These are phyloP conservation scores for Patella caerulea DNA, from an alignment of 2,888 invertebrate genomes.

Conservation along the genomic window DNA sequence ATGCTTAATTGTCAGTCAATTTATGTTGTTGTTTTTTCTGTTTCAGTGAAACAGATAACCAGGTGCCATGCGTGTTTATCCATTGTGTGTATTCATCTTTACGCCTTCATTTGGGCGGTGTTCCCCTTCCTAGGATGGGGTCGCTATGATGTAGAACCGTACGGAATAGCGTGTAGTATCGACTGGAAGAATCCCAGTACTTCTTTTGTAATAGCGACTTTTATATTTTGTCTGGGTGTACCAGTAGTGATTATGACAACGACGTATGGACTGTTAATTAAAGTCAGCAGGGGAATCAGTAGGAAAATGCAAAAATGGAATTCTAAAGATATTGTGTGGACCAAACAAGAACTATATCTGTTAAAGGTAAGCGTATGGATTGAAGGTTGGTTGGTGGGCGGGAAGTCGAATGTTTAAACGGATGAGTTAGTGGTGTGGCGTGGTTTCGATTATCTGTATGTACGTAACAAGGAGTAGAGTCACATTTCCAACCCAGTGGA, in stretches of 20 bases:
- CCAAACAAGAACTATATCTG: constrained; percentile 11
- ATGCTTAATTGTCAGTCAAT: not conserved
- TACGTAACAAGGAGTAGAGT: too few relatives aligned
- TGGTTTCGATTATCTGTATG: too few relatives aligned
- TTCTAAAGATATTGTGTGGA: not conserved
- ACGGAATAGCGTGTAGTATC: constrained; percentile 39
- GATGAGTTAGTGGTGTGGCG: too few relatives aligned
- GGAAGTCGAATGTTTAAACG: too few relatives aligned
- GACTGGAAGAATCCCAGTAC: constrained; percentile 37
- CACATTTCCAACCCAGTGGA: too few relatives aligned
- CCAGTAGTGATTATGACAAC: constrained; percentile 33
- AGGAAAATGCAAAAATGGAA: constrained; percentile 19
- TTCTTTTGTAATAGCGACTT: constrained; percentile 36
- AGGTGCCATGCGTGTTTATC: not conserved
- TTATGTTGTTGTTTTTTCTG: not conserved
- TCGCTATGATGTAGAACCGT: constrained; percentile 41
- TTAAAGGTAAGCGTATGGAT: not conserved
- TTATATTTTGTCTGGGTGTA: constrained; percentile 35
- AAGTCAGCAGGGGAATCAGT: not conserved
- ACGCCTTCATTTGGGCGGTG: constrained; percentile 40
- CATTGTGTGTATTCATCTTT: constrained; percentile 21
- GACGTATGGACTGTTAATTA: constrained; percentile 33
- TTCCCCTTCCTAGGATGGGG: constrained; percentile 46
- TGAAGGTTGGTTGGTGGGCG: too few relatives aligned
- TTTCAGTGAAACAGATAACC: not conserved